Base-by-base conservation (phyloP, 2,888 invertebrate species). In the Oscheius sp. region DNA sequence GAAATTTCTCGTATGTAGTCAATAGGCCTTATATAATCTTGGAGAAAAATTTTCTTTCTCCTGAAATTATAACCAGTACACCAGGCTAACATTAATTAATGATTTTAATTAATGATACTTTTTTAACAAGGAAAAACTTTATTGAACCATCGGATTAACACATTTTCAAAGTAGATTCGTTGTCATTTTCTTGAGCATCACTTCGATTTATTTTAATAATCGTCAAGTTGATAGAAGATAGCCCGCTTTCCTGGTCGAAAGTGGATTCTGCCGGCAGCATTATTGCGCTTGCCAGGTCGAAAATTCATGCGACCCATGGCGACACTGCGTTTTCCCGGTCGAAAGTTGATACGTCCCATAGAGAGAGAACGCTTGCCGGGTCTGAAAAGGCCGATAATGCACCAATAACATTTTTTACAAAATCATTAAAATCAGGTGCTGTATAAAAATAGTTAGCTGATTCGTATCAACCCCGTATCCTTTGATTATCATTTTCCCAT, bases 301-400 rank as follows among this genome's bases (percentile, higher is more conserved):
- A 59, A 68, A 50, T 63, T 50, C 17, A 63, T 62, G 12, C 72
- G 24, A 17, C 70, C 68, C 41, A 66, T n/a, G 24, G 50, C 63
- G 6, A 61, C 5, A 9, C 68, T 32, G 4, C 74, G 65, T 30
- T 74, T 74, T 45, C 75, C 74, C 63, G 73, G 75, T 28, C 74
- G 47, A 45, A 73, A 73, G 17, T 65, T 54, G 12, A 49, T 49
- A 28, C 75, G 73, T 26, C 78, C 73, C 14, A 75, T 70, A 26
- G 79, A 81, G 47, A 75, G 69, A 54, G 73, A 72, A 33, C 83
- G 68, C 70, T 83, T 82, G 68, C 82, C 83, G n/a, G 83, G 82
- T 14, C 83, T 72, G 74, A 80, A 82, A 51, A n/a, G 30, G 6
- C 3, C 2, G n/a, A n/a, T n/a, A n/a, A n/a, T n/a, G n/a, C n/a